These are phyloP conservation scores for Ectemnius lituratus DNA, from an alignment of 2,888 invertebrate species.

Conservation along the genomic window DNA sequence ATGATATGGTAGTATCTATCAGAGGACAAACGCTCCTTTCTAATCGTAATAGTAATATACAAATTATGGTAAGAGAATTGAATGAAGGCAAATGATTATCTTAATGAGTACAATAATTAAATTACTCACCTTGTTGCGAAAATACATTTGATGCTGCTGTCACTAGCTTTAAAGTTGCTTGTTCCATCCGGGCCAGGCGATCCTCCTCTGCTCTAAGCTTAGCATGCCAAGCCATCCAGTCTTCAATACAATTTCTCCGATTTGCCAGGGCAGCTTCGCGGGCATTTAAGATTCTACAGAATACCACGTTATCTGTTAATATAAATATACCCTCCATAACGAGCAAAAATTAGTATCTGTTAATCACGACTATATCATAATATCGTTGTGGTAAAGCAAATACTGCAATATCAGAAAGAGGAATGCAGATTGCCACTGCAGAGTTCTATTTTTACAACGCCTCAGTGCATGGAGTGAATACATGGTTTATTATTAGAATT, in stretches of 20 bases:
- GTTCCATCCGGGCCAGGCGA: constrained; percentile 75
- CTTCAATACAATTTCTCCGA: constrained; percentile 75
- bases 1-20: constrained; percentile 74
- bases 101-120: not conserved
- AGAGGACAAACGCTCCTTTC: constrained; percentile 35
- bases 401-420: constrained; percentile 49
- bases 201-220: constrained; percentile 74
- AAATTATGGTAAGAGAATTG: not conserved
- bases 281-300: constrained; percentile 72
- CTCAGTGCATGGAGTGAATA: constrained; percentile 62
- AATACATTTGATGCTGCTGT: constrained; percentile 73
- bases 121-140: constrained; percentile 70
- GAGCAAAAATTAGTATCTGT: constrained; percentile 11
- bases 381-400: constrained; percentile 43
- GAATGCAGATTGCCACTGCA: constrained; percentile 56
- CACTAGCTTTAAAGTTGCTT: constrained; percentile 74
- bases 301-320: constrained; percentile 31
- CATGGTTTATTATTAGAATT: constrained; percentile 71
- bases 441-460: constrained; percentile 73
- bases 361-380: not conserved
- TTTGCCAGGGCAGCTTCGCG: constrained; percentile 75
- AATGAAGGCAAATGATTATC: not conserved
- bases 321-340: constrained; percentile 27
- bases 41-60: constrained; percentile 22
- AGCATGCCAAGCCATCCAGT: constrained; percentile 77